These are phyloP conservation scores for Sebastolobus altivelis DNA, from an alignment of 2,797 vertebrate genomes.

Conservation along the genomic window DNA sequence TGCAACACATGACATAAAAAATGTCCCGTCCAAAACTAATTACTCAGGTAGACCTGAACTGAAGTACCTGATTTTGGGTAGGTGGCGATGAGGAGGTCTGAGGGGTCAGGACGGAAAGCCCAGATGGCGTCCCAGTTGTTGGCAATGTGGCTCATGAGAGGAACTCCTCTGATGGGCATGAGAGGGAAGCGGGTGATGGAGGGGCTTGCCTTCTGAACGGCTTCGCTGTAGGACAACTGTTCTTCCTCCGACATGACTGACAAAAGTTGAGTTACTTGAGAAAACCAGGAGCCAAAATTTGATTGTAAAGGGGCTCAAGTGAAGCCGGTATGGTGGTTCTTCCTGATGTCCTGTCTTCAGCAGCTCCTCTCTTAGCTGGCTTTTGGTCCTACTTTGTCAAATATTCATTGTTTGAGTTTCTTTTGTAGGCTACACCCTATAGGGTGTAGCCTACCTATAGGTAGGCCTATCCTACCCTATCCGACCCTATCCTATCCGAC, in stretches of 20 bases:
- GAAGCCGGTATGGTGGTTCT: neutral
- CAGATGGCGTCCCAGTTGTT: slow-evolving; percentile 81
- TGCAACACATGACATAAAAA: too few relatives aligned
- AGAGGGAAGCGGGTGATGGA: slow-evolving; percentile 81
- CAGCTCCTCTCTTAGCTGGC: slow-evolving; percentile 12
- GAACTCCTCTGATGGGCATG: slow-evolving; percentile 75
- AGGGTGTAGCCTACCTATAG: too few relatives aligned
- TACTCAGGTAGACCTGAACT: neutral
- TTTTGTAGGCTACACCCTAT: neutral
- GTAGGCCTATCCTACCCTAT: too few relatives aligned
- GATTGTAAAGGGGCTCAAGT: neutral
- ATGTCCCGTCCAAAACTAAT: too few relatives aligned
- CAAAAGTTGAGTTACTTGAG: neutral
- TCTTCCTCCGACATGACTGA: slow-evolving; percentile 59
- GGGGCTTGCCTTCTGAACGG: slow-evolving; percentile 61
- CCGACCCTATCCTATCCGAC: too few relatives aligned
- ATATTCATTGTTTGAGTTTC: slow-evolving; percentile 25
- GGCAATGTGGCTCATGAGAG: slow-evolving; percentile 85
- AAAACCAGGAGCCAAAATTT: neutral
- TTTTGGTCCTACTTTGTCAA: slow-evolving; percentile 19
- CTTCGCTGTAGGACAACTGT: slow-evolving; percentile 53
- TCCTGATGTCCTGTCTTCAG: slow-evolving; percentile 3
- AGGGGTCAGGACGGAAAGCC: slow-evolving; percentile 84
- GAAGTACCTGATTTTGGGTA: slow-evolving; percentile 90
- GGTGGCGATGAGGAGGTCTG: slow-evolving; percentile 88